Conservation (phyloP, 2,797 vertebrate species). For the Microhierax caerulescens region DNA sequence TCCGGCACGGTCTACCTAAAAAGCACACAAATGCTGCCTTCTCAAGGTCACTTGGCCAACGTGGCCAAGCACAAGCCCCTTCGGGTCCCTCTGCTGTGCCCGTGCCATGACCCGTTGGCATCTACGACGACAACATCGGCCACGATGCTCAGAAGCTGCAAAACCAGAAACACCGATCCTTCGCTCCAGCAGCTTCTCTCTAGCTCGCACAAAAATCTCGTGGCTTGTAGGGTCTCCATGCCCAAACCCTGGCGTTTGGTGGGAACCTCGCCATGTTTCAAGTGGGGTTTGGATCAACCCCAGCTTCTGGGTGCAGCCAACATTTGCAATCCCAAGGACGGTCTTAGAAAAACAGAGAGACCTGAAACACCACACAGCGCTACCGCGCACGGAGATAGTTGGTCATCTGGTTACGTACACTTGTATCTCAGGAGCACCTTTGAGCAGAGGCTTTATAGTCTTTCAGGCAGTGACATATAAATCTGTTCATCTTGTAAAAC, state of each 20-base stretch:
- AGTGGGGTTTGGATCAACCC: neutral
- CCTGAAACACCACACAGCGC: accelerated
- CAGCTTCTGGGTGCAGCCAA: neutral
- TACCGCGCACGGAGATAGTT: accelerated
- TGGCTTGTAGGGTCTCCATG: accelerated
- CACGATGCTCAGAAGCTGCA: neutral
- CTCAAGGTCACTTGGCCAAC: neutral
- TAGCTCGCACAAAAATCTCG: neutral
- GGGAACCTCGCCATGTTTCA: neutral
- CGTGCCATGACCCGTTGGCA: accelerated
- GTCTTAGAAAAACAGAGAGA: neutral
- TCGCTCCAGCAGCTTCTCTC: neutral
- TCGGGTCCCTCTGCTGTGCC: accelerated
- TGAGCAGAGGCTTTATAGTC: neutral
- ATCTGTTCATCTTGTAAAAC: neutral
- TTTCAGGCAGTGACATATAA: neutral
- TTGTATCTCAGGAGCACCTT: neutral
- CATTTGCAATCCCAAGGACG: neutral
- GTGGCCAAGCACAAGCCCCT: accelerated
- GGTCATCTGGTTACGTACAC: neutral
- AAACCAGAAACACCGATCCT: neutral
- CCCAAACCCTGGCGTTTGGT: neutral
- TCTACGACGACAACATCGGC: neutral
- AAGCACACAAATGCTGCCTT: neutral
- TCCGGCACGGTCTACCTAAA: neutral